Conservation (phyloP, 2,113 vertebrate species). For the Paedocypris sp. region DNA sequence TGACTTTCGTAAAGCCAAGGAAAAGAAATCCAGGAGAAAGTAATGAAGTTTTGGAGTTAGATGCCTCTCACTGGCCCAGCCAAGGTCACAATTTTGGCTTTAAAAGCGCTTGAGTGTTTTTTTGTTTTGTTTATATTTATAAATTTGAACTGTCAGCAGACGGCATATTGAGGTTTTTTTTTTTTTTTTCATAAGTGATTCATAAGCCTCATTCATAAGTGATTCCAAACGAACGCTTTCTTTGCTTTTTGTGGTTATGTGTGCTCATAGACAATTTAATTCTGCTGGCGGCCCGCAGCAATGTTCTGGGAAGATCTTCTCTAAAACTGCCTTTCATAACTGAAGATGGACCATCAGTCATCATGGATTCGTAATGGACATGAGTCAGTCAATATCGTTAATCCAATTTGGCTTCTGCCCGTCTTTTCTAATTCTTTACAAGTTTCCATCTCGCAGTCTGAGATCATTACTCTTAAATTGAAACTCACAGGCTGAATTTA, state of each 20-base stretch:
- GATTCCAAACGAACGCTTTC: slow-evolving; percentile 28
- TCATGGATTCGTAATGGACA: slow-evolving; percentile 32
- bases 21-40: slow-evolving; percentile 36
- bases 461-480: slow-evolving; percentile 23
- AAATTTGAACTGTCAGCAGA: slow-evolving; percentile 31
- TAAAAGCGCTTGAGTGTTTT: slow-evolving; percentile 31
- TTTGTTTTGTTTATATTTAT: slow-evolving; percentile 29
- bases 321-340: slow-evolving; percentile 36
- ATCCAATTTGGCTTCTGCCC: slow-evolving; percentile 24
- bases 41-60: slow-evolving; percentile 57
- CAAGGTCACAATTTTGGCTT: slow-evolving; percentile 56
- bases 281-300: slow-evolving; percentile 24
- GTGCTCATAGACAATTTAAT: slow-evolving; percentile 41
- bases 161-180: slow-evolving; percentile 31
- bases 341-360: slow-evolving; percentile 42
- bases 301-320: slow-evolving; percentile 45
- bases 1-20: slow-evolving; percentile 17
- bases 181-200: slow-evolving; percentile 39
- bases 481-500: slow-evolving; percentile 21
- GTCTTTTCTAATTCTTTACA: slow-evolving; percentile 26
- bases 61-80: slow-evolving; percentile 40
- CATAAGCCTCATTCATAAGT: slow-evolving; percentile 44
- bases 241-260: slow-evolving; percentile 38
- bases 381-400: slow-evolving; percentile 31
- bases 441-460: slow-evolving; percentile 17